Evolutionary conservation across 2,113 vertebrate species (phyloP).

Genomic region (Eptesicus fuscus): DNA sequence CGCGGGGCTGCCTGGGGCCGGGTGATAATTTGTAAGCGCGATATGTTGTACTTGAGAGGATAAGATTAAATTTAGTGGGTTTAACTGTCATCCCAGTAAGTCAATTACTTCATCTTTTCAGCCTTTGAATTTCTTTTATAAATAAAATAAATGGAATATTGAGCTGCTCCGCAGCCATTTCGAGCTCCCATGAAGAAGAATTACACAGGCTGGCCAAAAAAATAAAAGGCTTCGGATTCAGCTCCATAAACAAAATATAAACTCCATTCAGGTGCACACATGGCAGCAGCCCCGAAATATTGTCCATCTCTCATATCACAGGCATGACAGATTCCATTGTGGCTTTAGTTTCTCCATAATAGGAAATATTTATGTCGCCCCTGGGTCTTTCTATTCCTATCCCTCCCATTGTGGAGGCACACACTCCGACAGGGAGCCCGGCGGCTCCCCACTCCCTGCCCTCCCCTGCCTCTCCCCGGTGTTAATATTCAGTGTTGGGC

Average conservation of each 20-base stretch:
- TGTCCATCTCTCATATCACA: conserved; percentile 85
- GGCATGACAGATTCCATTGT: conserved; percentile 86
- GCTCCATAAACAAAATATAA: conserved; percentile 87
- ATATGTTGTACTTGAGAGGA: conserved; percentile 92
- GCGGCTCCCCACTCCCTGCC: conserved; percentile 52
- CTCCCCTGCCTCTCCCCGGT: conserved; percentile 44
- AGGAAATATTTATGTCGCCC: conserved; percentile 84
- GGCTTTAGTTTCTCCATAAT: conserved; percentile 86
- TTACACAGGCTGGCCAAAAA: conserved; percentile 84
- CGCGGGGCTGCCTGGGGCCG: conserved; percentile 86
- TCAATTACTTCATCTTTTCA: conserved; percentile 93
- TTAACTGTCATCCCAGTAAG: conserved; percentile 91
- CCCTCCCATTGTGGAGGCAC: conserved; percentile 73
- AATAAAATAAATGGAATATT: conserved; percentile 93
- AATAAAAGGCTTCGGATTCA: conserved; percentile 81
- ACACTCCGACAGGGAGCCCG: conserved; percentile 67
- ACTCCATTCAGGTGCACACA: conserved; percentile 82
- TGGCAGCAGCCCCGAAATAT: conserved; percentile 80
- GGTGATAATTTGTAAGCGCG: conserved; percentile 91
- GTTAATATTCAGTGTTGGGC: conserved; percentile 64
- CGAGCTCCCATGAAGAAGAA: conserved; percentile 86
- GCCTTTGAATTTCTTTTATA: conserved; percentile 91
- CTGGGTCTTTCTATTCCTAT: conserved; percentile 75
- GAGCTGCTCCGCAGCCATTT: conserved; percentile 86
- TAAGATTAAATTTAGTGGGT: conserved; percentile 93